Evolutionary conservation across 2,113 vertebrate genomes (phyloP), one percentile per base, ranked within the genome.

Genomic region (Campylomormyrus numenius): DNA sequence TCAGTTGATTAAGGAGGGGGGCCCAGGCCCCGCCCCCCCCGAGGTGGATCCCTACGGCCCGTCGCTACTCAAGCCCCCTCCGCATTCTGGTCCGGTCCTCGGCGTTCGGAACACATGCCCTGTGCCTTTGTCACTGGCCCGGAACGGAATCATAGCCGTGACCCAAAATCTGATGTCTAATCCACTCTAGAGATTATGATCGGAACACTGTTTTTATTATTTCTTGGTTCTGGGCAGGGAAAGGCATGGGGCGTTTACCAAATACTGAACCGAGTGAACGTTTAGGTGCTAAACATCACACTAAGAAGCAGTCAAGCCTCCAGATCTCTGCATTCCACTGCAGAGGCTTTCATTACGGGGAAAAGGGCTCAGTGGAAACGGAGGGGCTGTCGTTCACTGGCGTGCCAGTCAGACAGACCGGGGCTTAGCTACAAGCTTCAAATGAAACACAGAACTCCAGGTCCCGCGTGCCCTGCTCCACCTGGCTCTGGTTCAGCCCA

Each of bases 81-180:
- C 3, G 6, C 80, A 4, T 85, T 27, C 83, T 24, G 39, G 42
- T 45, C 83, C 24, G 9, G 83, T 5, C 3, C 45, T 27, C 45
- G 0, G 1, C 21, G 1, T 49, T 49, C 42, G 2, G 4, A 42
- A 13, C 46, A 31, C 49, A 52, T 21, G 13, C 85, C 85, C 62
- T 21, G 2, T n/a, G 83, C 49, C 27, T 6, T 52, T 21, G 11
- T 85, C 27, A 70, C 42, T n/a, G 53, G 56, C 56, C 62, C 17
- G 46, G 19, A 89, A 49, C 39, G 8, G 88, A 70, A 74, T 48
- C n/a, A 27, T 7, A 89, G 39, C 21, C 21, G 1, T 46, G 17
- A 53, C 70, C 45, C 46, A 83, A 35, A 45, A 89, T 83, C 74
- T 84, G 88, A 83, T 89, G 48, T 46, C 74, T 77, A 45, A 77